A percentile compares a stretch with the other conserved stretches of the same genome.
Conservation (phyloP, 2,797 vertebrate genomes). For the Clarias fuscus region DNA sequence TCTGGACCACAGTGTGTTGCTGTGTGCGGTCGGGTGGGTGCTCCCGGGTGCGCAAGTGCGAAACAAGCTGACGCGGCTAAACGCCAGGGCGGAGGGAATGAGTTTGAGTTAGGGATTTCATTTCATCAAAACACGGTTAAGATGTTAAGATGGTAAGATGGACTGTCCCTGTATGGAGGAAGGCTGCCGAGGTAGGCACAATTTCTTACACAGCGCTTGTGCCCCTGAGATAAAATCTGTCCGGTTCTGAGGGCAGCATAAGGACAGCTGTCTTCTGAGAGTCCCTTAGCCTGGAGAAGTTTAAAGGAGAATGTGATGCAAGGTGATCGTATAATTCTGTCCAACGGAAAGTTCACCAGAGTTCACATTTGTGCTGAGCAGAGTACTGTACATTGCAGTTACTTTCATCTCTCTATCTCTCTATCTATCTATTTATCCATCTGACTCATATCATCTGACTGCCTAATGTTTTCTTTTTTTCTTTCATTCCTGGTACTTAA, state of each 20-base stretch:
- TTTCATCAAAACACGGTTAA: conserved; percentile 31
- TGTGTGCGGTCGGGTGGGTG: not conserved
- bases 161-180: not conserved
- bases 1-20: not conserved
- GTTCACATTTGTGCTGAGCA: not conserved
- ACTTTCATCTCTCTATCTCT: not conserved
- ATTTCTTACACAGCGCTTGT: not conserved
- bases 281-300: conserved; percentile 4
- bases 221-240: conserved; percentile 13
- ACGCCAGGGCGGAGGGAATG: not conserved
- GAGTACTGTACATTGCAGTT: not conserved
- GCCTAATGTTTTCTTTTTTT: too few relatives aligned
- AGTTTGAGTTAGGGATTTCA: conserved; percentile 18
- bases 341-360: not conserved
- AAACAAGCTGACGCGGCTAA: not conserved
- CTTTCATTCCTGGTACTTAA: too few relatives aligned
- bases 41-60: too few relatives aligned
- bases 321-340: not conserved
- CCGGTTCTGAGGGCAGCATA: not conserved
- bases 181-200: conserved; percentile 26
- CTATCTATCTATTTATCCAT: not conserved
- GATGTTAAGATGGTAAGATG: conserved; percentile 21
- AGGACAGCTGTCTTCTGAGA: conserved; percentile 17
- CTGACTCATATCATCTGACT: not conserved
- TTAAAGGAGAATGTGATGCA: not conserved